phyloP scores from a whole-genome alignment of 2,797 vertebrate species.

The Cynopterus sphinx region DNA sequence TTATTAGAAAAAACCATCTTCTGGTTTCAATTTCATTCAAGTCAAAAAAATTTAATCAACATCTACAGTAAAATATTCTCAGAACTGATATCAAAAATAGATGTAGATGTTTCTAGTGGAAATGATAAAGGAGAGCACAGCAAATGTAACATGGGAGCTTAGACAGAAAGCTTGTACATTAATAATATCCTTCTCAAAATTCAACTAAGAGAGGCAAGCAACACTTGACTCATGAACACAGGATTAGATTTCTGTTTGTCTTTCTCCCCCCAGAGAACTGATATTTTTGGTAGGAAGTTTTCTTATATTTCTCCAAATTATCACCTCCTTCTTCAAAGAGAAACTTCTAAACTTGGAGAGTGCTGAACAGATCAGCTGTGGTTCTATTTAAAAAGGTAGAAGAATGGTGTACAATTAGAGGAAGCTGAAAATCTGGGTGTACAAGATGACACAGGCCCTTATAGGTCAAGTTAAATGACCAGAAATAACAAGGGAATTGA shows the following conservation, averaged over 20 bases:
- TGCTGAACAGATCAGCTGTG: constrained; percentile 54
- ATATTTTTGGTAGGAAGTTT: constrained; percentile 49
- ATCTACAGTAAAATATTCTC: not conserved
- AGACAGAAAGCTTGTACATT: constrained; percentile 10
- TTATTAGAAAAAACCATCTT: not conserved
- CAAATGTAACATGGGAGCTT: not conserved
- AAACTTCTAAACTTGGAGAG: constrained; percentile 51
- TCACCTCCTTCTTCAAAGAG: constrained; percentile 43
- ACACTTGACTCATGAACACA: constrained; percentile 47
- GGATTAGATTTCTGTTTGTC: constrained; percentile 33
- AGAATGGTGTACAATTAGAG: not conserved
- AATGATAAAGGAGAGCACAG: constrained; percentile 13
- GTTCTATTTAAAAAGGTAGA: constrained; percentile 51
- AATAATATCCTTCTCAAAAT: constrained; percentile 15
- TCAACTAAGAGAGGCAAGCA: not conserved
- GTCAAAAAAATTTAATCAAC: constrained; percentile 11
- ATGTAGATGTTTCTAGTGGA: not conserved
- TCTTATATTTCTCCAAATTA: constrained; percentile 3
- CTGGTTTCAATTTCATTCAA: not conserved
- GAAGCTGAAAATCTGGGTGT: not conserved
- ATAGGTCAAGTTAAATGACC: constrained; percentile 24
- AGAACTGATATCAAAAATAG: not conserved
- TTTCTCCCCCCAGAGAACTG: constrained; percentile 33
- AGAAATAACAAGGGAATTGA: constrained; percentile 55
- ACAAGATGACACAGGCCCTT: not conserved